Percentiles rank a stretch among this genome's conserved stretches.
Conservation (phyloP, 1,140 invertebrate species). For the Heliconius nattereri region DNA sequence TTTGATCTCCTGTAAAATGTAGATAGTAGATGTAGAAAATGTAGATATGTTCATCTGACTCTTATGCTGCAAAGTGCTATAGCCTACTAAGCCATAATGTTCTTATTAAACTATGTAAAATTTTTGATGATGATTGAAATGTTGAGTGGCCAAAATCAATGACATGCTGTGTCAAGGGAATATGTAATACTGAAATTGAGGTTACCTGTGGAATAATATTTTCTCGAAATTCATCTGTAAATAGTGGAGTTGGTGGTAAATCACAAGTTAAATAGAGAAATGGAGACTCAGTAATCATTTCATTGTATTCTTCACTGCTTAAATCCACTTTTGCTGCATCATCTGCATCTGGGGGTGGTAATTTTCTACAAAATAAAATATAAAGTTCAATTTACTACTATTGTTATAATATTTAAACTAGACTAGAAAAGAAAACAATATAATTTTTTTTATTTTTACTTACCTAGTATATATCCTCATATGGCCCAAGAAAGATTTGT, state of each 20-base stretch:
- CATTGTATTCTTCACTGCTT: slow-evolving; percentile 92
- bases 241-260: slow-evolving; percentile 96
- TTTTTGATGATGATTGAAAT: no score
- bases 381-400: no score
- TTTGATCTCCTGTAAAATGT: no score
- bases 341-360: slow-evolving; percentile 95
- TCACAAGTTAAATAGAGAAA: slow-evolving; percentile 98
- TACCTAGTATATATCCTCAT: slow-evolving; percentile 95
- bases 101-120: no score
- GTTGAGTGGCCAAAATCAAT: background rate
- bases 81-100: no score
- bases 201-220: slow-evolving; percentile 98
- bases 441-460: background rate
- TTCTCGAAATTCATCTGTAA: slow-evolving; percentile 98
- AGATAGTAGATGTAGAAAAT: no score
- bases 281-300: slow-evolving; percentile 92
- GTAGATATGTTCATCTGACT: no score
- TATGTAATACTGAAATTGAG: background rate
- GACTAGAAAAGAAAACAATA: background rate
- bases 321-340: slow-evolving; percentile 92
- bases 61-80: no score
- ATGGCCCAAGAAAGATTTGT: slow-evolving; percentile 96
- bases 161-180: background rate
- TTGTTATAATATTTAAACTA: background rate
- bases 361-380: slow-evolving; percentile 84